A percentile compares a stretch with the other conserved stretches of the same genome.
Conservation (phyloP, 30 jellyfish, hydroid and myxozoan genomes). For the Aurelia coerulea region DNA sequence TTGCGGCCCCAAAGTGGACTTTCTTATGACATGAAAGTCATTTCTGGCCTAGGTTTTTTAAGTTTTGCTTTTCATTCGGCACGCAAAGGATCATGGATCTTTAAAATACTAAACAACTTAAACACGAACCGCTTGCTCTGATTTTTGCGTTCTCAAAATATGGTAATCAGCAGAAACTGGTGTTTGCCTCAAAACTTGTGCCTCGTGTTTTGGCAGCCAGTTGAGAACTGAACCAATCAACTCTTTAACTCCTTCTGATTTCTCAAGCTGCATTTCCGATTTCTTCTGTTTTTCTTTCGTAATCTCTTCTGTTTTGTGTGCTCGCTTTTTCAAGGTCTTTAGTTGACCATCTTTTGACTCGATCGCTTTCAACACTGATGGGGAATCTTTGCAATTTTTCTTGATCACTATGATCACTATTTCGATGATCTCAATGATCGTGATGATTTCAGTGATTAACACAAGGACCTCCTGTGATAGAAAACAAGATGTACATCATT, state of each 20-base stretch:
- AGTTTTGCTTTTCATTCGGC: too few species aligned
- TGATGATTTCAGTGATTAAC: conserved; percentile 78
- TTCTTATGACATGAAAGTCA: too few species aligned
- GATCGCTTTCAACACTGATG: conserved; percentile 44
- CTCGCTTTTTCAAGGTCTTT: conserved; percentile 39
- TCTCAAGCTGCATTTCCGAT: conserved; percentile 33
- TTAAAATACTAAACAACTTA: background rate
- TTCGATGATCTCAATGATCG: conserved; percentile 79
- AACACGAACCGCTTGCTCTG: conserved; percentile 28
- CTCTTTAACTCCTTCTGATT: conserved; percentile 52
- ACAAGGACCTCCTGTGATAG: conserved; percentile 55
- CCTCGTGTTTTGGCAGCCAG: conserved; percentile 83
- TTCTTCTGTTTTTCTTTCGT: conserved; percentile 65
- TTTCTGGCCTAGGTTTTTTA: too few species aligned
- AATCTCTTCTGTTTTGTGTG: conserved; percentile 24
- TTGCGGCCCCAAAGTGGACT: too few species aligned
- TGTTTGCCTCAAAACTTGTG: conserved; percentile 71
- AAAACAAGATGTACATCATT: background rate
- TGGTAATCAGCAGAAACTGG: conserved; percentile 92
- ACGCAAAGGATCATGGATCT: too few species aligned
- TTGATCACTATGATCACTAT: conserved; percentile 47
- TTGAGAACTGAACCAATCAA: conserved; percentile 35
- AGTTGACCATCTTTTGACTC: conserved; percentile 61
- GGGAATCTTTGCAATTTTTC: conserved; percentile 47
- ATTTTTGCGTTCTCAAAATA: conserved; percentile 73